Conservation (phyloP, 2,888 invertebrate genomes). For the Acanthoscelides obtectus region DNA sequence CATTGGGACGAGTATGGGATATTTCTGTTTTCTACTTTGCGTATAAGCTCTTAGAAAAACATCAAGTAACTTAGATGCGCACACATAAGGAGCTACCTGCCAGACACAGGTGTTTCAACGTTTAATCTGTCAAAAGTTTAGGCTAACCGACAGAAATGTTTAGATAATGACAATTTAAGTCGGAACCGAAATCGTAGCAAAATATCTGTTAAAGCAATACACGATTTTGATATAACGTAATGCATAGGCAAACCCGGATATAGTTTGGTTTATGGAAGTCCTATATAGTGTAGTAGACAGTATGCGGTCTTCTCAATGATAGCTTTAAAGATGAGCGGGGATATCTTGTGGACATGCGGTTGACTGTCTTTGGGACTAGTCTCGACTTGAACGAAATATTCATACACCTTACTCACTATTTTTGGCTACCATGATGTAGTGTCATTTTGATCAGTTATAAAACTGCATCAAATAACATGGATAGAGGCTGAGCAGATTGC, state of each 20-base stretch:
- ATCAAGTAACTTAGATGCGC: too few species aligned
- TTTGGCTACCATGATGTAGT: neutral
- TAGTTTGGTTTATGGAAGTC: neutral
- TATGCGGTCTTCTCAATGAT: slow-evolving; percentile 17
- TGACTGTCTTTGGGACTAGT: slow-evolving; percentile 9
- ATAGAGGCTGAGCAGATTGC: too few species aligned
- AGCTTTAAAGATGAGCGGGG: slow-evolving; percentile 31
- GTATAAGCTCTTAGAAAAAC: too few species aligned
- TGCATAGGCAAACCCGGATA: neutral
- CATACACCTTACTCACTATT: neutral
- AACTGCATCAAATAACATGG: too few species aligned
- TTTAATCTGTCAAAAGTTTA: too few species aligned
- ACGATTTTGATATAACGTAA: neutral
- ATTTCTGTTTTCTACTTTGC: too few species aligned
- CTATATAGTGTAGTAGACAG: neutral
- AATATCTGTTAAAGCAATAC: neutral
- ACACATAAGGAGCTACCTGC: too few species aligned
- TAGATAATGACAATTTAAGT: too few species aligned
- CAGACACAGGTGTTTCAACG: too few species aligned
- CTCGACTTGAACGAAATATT: slow-evolving; percentile 9
- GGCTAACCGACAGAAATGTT: too few species aligned
- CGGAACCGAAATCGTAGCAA: too few species aligned
- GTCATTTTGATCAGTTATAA: too few species aligned
- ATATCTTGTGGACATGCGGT: slow-evolving; percentile 20
- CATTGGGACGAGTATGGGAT: neutral